These are phyloP conservation scores for Penaeus japonicus DNA, from an alignment of 1,140 invertebrate species.

Conservation along the genomic window DNA sequence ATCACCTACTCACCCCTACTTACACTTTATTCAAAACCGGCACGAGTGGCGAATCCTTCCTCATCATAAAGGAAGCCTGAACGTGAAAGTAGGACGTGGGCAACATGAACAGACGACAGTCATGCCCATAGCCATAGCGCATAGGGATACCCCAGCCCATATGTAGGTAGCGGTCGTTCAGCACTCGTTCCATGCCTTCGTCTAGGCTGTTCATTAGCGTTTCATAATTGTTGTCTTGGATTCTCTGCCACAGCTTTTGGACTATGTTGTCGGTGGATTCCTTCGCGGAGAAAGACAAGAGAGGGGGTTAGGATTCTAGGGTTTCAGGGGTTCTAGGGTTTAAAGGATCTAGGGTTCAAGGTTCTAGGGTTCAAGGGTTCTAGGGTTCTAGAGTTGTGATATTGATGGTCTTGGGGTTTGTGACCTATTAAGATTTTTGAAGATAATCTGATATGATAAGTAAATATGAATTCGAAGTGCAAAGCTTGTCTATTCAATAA, in stretches of 20 bases:
- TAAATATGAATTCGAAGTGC: too few relatives aligned
- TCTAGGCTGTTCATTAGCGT: not conserved
- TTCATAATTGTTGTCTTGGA: not conserved
- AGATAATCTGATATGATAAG: too few relatives aligned
- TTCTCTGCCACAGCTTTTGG: not conserved
- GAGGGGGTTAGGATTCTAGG: not conserved
- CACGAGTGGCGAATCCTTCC: constrained; percentile 27
- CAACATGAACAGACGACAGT: constrained; percentile 29
- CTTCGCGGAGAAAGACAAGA: not conserved
- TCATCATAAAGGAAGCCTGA: not conserved
- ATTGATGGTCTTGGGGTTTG: too few relatives aligned
- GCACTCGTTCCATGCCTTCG: not conserved
- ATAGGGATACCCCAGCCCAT: constrained; percentile 10
- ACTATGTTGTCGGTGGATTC: not conserved
- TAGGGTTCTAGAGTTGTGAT: too few relatives aligned
- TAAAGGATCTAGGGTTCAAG: too few relatives aligned
- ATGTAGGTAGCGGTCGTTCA: constrained; percentile 7
- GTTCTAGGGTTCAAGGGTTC: too few relatives aligned
- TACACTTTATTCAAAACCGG: constrained; percentile 30
- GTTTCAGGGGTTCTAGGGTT: too few relatives aligned
- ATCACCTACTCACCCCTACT: not conserved
- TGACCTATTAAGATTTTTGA: too few relatives aligned
- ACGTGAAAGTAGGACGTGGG: not conserved
- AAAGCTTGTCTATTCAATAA: too few relatives aligned
- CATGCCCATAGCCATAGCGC: constrained; percentile 3